Conservation (phyloP, 1,140 invertebrate species). For the Andricus grossulariae region DNA sequence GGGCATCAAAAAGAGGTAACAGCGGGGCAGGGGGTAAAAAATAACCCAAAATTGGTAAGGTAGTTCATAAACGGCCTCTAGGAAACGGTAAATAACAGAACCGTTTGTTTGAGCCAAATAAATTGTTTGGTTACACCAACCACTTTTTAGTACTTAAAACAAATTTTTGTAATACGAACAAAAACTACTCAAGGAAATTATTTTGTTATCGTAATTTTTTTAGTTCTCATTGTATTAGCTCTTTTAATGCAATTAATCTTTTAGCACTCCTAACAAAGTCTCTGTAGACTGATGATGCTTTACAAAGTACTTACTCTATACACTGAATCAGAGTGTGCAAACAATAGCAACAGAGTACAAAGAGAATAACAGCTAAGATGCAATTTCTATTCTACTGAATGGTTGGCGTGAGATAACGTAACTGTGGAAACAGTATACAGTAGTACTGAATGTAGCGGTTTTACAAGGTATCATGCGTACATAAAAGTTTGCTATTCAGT, state of each 20-base stretch:
- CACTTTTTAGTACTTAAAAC: too few species aligned
- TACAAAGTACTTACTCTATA: background rate
- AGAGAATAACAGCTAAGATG: slow-evolving; percentile 5
- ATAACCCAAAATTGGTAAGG: too few species aligned
- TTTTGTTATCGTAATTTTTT: too few species aligned
- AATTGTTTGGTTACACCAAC: too few species aligned
- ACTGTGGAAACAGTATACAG: slow-evolving; percentile 5
- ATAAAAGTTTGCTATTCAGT: slow-evolving; percentile 18
- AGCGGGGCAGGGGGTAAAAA: too few species aligned
- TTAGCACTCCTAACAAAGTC: background rate
- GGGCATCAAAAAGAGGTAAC: too few species aligned
- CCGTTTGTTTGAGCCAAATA: too few species aligned
- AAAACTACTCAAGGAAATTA: too few species aligned
- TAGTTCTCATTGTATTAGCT: too few species aligned
- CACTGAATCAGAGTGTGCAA: background rate
- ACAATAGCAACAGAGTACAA: background rate
- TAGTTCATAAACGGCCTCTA: too few species aligned
- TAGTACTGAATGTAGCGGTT: background rate
- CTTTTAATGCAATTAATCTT: background rate
- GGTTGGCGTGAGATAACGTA: slow-evolving; percentile 13
- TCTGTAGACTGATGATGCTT: background rate
- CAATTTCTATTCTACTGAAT: slow-evolving; percentile 3
- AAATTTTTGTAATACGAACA: too few species aligned
- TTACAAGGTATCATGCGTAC: slow-evolving; percentile 2
- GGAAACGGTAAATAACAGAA: too few species aligned